phyloP scores from a whole-genome alignment of 2,888 invertebrate genomes.

The Sarcophaga variegata region DNA sequence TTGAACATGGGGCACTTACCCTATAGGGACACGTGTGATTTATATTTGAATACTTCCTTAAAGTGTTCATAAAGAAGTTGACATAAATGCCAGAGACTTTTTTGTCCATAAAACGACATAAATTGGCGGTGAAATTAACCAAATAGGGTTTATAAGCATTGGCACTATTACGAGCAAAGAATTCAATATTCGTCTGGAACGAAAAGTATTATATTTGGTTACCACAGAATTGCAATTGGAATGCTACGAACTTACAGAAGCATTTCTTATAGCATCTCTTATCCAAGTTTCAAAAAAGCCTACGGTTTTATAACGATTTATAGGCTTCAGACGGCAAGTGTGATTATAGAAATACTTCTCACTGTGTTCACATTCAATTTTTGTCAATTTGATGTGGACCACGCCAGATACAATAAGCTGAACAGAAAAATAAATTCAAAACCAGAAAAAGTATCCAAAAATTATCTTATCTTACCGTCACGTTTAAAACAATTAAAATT shows the following conservation, averaged over 20 bases:
- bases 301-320: slow-evolving; percentile 15
- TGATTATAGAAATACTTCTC: slow-evolving; percentile 28
- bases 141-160: not conserved
- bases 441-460: too few relatives aligned
- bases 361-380: slow-evolving; percentile 11
- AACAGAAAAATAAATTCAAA: too few relatives aligned
- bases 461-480: too few relatives aligned
- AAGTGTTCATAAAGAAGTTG: too few relatives aligned
- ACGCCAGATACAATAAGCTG: too few relatives aligned
- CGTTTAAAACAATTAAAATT: too few relatives aligned
- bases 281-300: slow-evolving; percentile 11
- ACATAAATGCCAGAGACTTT: not conserved
- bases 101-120: not conserved
- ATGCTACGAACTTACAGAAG: not conserved
- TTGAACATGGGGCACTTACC: too few relatives aligned
- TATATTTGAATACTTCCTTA: too few relatives aligned
- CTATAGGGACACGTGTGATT: too few relatives aligned
- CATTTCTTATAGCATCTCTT: not conserved
- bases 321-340: slow-evolving; percentile 11
- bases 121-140: not conserved
- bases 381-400: slow-evolving; percentile 6
- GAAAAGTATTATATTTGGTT: not conserved
- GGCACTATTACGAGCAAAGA: not conserved
- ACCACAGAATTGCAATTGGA: too few relatives aligned
- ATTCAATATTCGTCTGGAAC: not conserved